A percentile compares a stretch with the other conserved stretches of the same genome.
phyloP scores from a whole-genome alignment of 2,797 vertebrate species.

The Epinephelus awoara region DNA sequence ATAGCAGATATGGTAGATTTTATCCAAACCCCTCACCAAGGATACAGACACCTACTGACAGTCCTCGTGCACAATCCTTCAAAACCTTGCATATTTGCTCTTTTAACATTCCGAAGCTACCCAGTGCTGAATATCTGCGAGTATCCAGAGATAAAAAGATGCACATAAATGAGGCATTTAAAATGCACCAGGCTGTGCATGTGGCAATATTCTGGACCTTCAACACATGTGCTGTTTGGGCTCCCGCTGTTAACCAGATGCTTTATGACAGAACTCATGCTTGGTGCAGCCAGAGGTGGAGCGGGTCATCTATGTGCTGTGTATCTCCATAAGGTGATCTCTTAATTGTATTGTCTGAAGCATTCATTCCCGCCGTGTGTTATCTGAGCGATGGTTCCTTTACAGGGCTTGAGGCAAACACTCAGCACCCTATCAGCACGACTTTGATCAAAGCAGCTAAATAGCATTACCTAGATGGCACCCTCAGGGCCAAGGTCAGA shows the following conservation, averaged over 20 bases:
- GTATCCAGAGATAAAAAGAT: slow-evolving; percentile 27
- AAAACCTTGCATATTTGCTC: slow-evolving; percentile 10
- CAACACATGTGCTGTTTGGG: slow-evolving; percentile 32
- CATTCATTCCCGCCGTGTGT: slow-evolving; percentile 32
- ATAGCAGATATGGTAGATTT: background rate
- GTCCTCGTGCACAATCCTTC: background rate
- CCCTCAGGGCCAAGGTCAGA: slow-evolving; percentile 65
- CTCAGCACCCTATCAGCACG: slow-evolving; percentile 28
- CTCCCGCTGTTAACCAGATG: slow-evolving; percentile 61
- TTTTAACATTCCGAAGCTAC: slow-evolving; percentile 31
- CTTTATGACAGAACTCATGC: slow-evolving; percentile 47
- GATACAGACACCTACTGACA: slow-evolving; percentile 11
- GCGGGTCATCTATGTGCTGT: slow-evolving; percentile 17
- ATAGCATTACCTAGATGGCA: slow-evolving; percentile 66
- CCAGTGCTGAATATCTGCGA: slow-evolving; percentile 22
- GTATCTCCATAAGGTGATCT: slow-evolving; percentile 40
- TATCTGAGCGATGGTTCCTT: slow-evolving; percentile 34
- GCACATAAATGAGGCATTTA: slow-evolving; percentile 56
- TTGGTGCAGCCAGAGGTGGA: slow-evolving; percentile 32
- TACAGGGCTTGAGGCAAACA: slow-evolving; percentile 39
- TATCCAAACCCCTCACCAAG: slow-evolving; percentile 2
- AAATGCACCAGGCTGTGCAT: slow-evolving; percentile 53
- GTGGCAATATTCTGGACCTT: slow-evolving; percentile 23
- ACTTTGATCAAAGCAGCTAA: slow-evolving; percentile 70
- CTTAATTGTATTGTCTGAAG: slow-evolving; percentile 65